Conservation (phyloP, 2,113 vertebrate genomes). For the Sciurus niger region DNA sequence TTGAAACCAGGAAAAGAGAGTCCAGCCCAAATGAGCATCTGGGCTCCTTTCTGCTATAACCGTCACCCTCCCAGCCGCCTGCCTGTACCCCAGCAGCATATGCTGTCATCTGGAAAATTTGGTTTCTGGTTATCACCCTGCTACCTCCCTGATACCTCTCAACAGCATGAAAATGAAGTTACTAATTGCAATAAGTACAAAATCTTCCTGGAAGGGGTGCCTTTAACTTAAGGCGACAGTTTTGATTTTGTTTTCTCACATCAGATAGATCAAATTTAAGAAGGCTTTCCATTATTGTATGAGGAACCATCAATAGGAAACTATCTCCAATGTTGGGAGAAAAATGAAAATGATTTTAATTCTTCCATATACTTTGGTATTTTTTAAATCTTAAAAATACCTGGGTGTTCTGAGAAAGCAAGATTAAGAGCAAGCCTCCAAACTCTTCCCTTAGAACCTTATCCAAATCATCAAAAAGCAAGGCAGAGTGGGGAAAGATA, state of each 20-base stretch:
- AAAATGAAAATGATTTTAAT: background rate
- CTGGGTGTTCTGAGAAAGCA: background rate
- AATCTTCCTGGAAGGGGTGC: background rate
- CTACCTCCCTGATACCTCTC: background rate
- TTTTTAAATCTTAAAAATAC: background rate
- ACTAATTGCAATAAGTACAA: constrained; percentile 5
- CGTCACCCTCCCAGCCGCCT: background rate
- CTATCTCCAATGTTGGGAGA: background rate
- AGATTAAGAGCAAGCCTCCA: background rate
- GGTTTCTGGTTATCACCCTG: background rate
- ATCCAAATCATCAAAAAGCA: background rate
- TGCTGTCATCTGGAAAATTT: background rate
- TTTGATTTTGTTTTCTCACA: background rate
- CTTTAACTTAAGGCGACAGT: background rate
- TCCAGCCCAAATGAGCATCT: background rate
- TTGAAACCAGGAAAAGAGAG: background rate
- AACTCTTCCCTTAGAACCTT: background rate
- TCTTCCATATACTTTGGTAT: background rate
- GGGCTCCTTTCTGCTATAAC: background rate
- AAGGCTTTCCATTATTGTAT: background rate
- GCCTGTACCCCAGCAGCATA: background rate
- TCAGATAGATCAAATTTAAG: background rate
- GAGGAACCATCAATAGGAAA: background rate
- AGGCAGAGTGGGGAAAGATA: background rate
- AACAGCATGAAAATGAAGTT: background rate